phyloP scores from a whole-genome alignment of 2,888 invertebrate genomes.

The Oxytorus armatus region DNA sequence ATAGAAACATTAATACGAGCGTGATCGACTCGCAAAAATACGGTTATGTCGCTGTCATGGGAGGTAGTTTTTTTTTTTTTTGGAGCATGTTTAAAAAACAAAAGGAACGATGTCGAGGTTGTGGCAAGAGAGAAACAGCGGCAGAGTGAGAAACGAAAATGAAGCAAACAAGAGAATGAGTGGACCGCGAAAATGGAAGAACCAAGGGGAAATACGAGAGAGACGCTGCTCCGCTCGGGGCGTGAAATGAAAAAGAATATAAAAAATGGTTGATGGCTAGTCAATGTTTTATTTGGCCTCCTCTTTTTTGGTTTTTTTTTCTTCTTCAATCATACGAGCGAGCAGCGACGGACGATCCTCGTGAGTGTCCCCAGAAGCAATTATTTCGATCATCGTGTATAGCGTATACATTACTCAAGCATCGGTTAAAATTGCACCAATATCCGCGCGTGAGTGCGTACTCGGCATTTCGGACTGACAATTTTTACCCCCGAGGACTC shows the following conservation, averaged over 20 bases:
- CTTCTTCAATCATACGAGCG: too few relatives aligned
- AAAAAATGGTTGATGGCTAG: background rate
- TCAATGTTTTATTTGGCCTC: conserved; percentile 18
- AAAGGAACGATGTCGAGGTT: conserved; percentile 2
- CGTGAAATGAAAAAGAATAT: background rate
- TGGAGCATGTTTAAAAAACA: background rate
- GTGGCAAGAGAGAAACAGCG: background rate
- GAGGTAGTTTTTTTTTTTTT: background rate
- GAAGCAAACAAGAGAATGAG: background rate
- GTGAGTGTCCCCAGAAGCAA: conserved; percentile 28
- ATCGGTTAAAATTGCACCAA: background rate
- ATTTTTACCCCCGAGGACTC: conserved; percentile 37
- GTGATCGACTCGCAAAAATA: background rate
- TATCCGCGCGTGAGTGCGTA: conserved; percentile 24
- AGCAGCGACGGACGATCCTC: conserved; percentile 23
- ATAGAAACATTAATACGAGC: background rate
- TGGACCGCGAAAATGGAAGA: background rate
- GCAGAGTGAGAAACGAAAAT: background rate
- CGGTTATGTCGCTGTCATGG: background rate
- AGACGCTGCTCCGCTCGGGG: background rate
- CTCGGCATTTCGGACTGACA: conserved; percentile 7
- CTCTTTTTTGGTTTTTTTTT: too few relatives aligned
- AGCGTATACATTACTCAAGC: background rate
- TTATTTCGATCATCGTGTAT: background rate
- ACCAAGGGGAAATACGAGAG: background rate